Evolutionary conservation across 2,797 vertebrate species (phyloP), one percentile per base, ranked within the genome.

Genomic region (Platyrinchus mystaceus): DNA sequence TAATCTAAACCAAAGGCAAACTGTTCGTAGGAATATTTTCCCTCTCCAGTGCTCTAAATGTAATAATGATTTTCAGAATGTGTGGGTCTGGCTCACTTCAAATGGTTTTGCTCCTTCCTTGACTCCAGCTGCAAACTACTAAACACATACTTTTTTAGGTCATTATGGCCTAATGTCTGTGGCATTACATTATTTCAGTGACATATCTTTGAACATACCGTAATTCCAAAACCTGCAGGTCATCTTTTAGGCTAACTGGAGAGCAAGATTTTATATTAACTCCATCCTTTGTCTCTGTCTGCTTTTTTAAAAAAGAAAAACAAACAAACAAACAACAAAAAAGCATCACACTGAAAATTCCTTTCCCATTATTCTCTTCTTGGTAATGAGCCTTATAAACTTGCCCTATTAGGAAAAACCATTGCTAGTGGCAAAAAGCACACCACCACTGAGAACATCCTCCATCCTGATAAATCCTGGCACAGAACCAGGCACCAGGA

Each of bases 141-240:
- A 98, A 98, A 97, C 97, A 97, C 97, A 98, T 98, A 97, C 94
- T 98, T 98, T 87, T 96, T 96, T 95, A 98, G 98, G 98, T 98
- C 98, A 98, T 97, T 97, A 96, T 97, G 98, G 98, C 97, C 98
- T 71, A 97, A 97, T 93, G 94, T 97, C 97, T 97, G 94, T 97
- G 96, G 97, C 97, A 97, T 97, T 98, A 96, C 97, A 97, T 98
- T 98, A 98, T 98, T 97, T 89, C 77, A 83, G 94, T 98, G 97
- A 98, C 98, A 98, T 97, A 97, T 97, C 98, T 98, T 97, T 98
- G 97, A 98, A 98, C 97, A 95, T 87, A 96, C 96, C 68, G 96
- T 97, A 96, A 96, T 97, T 97, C 95, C 96, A 94, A 95, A 96
- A 97, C 82, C 94, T 95, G 94, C 92, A 96, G 97, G 95, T 96